Base-by-base conservation (phyloP, 2,113 vertebrate species). In the Carettochelys insculpta region DNA sequence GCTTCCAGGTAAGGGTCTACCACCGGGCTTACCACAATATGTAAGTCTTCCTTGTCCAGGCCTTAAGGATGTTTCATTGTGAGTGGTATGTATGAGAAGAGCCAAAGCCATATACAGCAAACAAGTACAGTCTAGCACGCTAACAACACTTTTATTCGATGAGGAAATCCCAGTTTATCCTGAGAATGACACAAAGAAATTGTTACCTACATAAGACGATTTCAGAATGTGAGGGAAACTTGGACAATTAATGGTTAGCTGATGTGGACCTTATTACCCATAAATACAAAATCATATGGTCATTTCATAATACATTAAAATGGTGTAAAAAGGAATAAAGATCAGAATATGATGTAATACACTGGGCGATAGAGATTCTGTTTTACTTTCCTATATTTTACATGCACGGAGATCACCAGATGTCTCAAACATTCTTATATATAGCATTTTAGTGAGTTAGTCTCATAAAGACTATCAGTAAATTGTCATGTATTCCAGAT, bases 301-400 rank as follows among this genome's bases (percentile, higher is more conserved):
- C 80, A 96, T 91, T 92, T 92, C 77, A 88, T 85, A 92, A 94
- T 50, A 10, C 24, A 82, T 7, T 86, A n/a, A n/a, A n/a, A n/a
- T n/a, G n/a, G 85, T 68, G 91, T 90, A 89, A 92, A 82, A 81
- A 95, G 94, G 94, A 95, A 95, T 97, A 95, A 90, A 94, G 41
- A 95, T 87, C 81, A 68, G 47, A 90, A 80, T 79, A 90, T 79
- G 73, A 91, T 80, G 53, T 1, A 3, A 38, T 93, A 85, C 51
- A 89, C 41, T 52, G n/a, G 20, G 87, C 75, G 82, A 3, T 24
- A 77, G 41, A 86, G 4, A 31, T 47, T 82, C 84, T 38, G 45
- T 88, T 80, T 88, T 80, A 85, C 54, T 82, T 45, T 75, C 82
- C 54, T 79, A 86, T 80, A 81, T 76, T 92, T 91, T 48, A 2